A percentile compares a stretch with the other conserved stretches of the same genome.
Evolutionary conservation across 2,113 vertebrate genomes (phyloP).

Genomic region (Arenaria interpres): DNA sequence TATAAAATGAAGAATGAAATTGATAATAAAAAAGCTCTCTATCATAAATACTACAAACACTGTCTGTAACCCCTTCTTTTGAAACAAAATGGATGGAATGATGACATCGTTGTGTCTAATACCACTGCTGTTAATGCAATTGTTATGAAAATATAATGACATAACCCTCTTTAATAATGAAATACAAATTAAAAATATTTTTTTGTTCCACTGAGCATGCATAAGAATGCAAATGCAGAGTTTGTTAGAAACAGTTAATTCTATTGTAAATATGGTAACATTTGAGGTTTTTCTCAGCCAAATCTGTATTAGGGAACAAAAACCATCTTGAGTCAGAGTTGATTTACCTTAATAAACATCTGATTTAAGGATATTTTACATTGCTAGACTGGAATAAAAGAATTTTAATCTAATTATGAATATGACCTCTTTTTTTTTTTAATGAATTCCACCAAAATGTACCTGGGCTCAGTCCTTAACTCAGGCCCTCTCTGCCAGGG

Average conservation of each 20-base stretch:
- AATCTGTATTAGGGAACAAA: background rate
- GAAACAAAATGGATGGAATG: background rate
- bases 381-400: background rate
- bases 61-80: background rate
- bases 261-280: background rate
- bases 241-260: conserved; percentile 11
- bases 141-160: background rate
- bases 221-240: background rate
- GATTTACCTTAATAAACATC: background rate
- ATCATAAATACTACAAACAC: background rate
- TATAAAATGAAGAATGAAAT: conserved; percentile 27
- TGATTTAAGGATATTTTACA: background rate
- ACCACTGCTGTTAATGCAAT: background rate
- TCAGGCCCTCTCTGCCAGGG: background rate
- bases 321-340: background rate
- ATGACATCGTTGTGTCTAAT: background rate
- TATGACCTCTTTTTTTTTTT: background rate
- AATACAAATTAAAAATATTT: background rate
- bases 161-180: background rate
- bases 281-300: background rate
- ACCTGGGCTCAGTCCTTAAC: background rate
- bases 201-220: conserved; percentile 16
- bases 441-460: background rate
- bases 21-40: background rate
- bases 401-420: background rate